A percentile compares a stretch with the other conserved stretches of the same genome.
Conservation (phyloP, 1,140 invertebrate species). For the Teleogryllus occipitalis region DNA sequence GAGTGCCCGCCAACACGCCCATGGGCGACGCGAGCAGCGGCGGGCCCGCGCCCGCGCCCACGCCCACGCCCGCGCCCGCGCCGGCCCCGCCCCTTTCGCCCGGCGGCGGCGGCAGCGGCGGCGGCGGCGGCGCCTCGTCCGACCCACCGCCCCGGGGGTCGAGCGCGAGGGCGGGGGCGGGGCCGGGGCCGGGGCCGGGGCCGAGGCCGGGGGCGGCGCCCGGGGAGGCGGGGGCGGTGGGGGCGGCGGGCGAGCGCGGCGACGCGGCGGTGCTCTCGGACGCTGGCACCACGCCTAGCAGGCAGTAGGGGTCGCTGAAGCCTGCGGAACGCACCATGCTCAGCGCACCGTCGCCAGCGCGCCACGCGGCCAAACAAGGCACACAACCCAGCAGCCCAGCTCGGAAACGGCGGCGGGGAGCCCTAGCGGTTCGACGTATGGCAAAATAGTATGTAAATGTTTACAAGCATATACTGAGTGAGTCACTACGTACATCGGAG, state of each 20-base stretch:
- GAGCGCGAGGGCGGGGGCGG: neutral
- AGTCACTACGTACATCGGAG: no score
- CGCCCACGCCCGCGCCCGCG: neutral
- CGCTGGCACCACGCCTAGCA: slow-evolving; percentile 27
- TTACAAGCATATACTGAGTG: no score
- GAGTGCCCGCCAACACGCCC: slow-evolving; percentile 28
- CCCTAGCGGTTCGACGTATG: no score
- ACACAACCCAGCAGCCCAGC: no score
- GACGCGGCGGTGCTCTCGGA: neutral
- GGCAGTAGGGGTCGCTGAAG: slow-evolving; percentile 32
- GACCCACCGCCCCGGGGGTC: neutral
- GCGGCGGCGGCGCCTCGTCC: no score
- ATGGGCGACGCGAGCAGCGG: slow-evolving; percentile 28
- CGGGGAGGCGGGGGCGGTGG: neutral
- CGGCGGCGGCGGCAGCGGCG: no score
- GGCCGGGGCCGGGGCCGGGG: neutral
- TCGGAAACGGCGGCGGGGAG: no score
- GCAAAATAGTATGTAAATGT: no score
- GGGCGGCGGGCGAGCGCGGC: neutral
- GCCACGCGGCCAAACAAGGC: no score
- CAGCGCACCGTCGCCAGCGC: no score
- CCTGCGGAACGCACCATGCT: slow-evolving; percentile 21
- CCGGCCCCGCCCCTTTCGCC: neutral
- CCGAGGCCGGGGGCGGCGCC: neutral
- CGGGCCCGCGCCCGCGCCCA: slow-evolving; percentile 14